Percentiles rank a stretch among this genome's conserved stretches.
Conservation (phyloP, 2,113 vertebrate genomes). For the Leiothrix lutea region DNA sequence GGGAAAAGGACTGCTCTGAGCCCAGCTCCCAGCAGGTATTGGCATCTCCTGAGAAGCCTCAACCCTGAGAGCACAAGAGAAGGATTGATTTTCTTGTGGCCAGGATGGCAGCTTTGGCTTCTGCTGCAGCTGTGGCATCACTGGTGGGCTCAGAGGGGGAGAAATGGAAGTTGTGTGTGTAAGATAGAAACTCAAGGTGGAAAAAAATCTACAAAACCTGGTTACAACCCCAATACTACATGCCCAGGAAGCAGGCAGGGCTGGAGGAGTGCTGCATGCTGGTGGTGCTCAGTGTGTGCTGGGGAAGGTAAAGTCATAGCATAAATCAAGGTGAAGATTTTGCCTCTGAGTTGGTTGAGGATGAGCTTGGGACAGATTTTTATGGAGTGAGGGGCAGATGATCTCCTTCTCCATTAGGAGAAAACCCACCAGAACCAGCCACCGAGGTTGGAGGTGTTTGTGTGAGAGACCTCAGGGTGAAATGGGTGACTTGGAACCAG, state of each 20-base stretch:
- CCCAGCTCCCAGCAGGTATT: not conserved
- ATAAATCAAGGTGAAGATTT: not conserved
- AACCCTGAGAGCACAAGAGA: not conserved
- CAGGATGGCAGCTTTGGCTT: not conserved
- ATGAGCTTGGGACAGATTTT: not conserved
- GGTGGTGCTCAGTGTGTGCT: not conserved
- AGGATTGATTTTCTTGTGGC: not conserved
- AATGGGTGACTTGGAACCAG: fast-evolving
- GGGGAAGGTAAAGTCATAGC: too few species aligned
- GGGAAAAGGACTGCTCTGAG: fast-evolving
- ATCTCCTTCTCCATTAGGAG: fast-evolving
- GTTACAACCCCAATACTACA: fast-evolving
- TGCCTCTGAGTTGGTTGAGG: not conserved
- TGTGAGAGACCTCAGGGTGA: not conserved
- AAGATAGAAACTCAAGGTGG: not conserved
- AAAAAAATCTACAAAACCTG: not conserved
- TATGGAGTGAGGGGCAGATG: not conserved
- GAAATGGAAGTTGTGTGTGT: not conserved
- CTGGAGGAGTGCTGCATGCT: not conserved
- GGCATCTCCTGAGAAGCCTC: not conserved
- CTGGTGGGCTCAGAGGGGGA: not conserved
- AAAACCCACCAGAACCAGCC: not conserved
- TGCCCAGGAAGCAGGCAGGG: not conserved
- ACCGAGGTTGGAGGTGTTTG: not conserved
- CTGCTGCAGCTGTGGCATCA: not conserved